These are phyloP conservation scores for Melanogrammus aeglefinus DNA, from an alignment of 2,797 vertebrate species.

Conservation along the genomic window DNA sequence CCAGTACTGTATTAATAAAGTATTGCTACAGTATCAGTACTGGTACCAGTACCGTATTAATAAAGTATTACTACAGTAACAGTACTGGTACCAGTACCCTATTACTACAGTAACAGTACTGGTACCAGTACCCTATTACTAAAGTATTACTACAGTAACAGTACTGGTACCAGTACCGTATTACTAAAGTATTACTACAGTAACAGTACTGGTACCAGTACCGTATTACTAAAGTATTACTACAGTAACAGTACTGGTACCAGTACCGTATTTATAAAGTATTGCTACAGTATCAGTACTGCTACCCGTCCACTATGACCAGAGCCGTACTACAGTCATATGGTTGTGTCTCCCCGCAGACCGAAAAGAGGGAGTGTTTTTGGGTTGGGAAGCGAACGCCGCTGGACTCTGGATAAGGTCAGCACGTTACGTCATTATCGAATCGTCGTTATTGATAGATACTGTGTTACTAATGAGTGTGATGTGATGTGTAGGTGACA, in stretches of 20 bases:
- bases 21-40: background rate
- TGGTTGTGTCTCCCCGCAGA: conserved; percentile 12
- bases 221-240: too few relatives aligned
- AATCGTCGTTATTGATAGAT: background rate
- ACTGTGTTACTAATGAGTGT: background rate
- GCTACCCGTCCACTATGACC: background rate
- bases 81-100: background rate
- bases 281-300: background rate
- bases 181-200: background rate
- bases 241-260: background rate
- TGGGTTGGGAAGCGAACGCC: conserved; percentile 31
- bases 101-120: background rate
- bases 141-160: background rate
- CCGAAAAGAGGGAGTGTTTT: conserved; percentile 33
- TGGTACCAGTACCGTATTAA: background rate
- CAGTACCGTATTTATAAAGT: background rate
- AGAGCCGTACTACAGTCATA: background rate
- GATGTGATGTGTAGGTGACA: conserved; percentile 33
- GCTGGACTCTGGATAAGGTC: conserved; percentile 58
- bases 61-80: background rate
- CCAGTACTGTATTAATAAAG: background rate
- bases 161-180: too few relatives aligned
- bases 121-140: background rate
- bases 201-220: background rate
- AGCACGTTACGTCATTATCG: background rate